phyloP scores from a whole-genome alignment of 2,113 vertebrate species.

The Piaya cayana region DNA sequence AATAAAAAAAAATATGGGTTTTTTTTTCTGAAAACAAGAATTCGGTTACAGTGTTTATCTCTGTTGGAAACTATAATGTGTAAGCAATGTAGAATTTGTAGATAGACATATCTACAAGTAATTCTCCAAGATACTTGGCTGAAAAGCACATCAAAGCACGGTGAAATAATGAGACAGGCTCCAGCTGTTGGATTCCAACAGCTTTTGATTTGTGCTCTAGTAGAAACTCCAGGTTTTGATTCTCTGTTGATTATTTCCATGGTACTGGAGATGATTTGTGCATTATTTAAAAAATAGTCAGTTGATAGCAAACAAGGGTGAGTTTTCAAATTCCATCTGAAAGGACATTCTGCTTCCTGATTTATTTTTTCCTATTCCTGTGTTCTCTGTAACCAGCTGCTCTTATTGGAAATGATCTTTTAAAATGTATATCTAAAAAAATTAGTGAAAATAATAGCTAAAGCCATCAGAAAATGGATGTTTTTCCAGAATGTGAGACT shows the following conservation, averaged over 20 bases:
- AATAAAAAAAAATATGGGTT: background rate
- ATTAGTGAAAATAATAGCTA: background rate
- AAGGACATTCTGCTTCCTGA: slow-evolving; percentile 61
- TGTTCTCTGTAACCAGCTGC: background rate
- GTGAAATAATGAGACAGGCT: slow-evolving; percentile 82
- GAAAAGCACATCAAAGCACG: slow-evolving; percentile 82
- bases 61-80: slow-evolving; percentile 75
- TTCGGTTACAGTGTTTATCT: slow-evolving; percentile 80
- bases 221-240: slow-evolving; percentile 82
- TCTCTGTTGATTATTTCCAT: slow-evolving; percentile 82
- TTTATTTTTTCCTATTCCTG: background rate
- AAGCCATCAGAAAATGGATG: background rate
- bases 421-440: background rate
- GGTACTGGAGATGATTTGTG: slow-evolving; percentile 78
- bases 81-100: slow-evolving; percentile 80
- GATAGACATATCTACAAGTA: slow-evolving; percentile 79
- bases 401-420: background rate
- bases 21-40: slow-evolving; percentile 74
- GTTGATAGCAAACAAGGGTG: slow-evolving; percentile 64
- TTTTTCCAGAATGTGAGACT: background rate
- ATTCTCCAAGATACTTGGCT: slow-evolving; percentile 80
- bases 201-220: slow-evolving; percentile 82
- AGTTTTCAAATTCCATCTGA: slow-evolving; percentile 75
- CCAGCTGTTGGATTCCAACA: slow-evolving; percentile 82
- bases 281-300: slow-evolving; percentile 75